Base-by-base conservation (phyloP, 30 jellyfish, hydroid and myxozoan genomes). In the Catostylus mosaicus region DNA sequence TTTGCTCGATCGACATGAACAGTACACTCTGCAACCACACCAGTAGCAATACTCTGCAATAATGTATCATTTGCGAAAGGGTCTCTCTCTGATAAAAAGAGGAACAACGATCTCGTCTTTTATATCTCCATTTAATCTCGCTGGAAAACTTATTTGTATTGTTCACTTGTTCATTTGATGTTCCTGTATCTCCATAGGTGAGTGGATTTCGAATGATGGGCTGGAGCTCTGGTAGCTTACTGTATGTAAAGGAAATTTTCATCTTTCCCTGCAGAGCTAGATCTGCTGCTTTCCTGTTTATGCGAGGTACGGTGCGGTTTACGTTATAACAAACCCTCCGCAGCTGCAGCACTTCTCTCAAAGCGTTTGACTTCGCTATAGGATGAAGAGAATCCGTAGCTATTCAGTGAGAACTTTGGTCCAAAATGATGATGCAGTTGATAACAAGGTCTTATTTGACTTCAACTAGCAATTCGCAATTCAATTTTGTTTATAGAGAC, bases 111-210 rank as follows among this genome's bases (percentile, higher is more conserved):
- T 38, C 56, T n/a, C 30, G 77, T 31, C 94, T 45, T 84, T 60
- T 45, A 29, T 43, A 62, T 84, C 89, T 24, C 85, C 34, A 26
- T 59, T 30, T 47, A 32, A 18, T 46, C 88, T 60, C 19, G 88
- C 60, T 29, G 27, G 80, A 24, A 50, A 26, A 61, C 37, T 34
- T 84, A 89, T 73, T 73, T 84, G 78, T 84, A 82, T 72, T 67
- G 86, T 60, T 82, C 16, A 43, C 16, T 43, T 43, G 16, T 43
- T 43, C 54, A 43, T 43, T 6, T 6, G 54, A 0, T 43, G 16
- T 16, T 43, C 54, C 54, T 0, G 54, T 43, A 43, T 43, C 54
- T 43, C 16, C 8, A 43, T 16, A 43, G 54, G 16, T 6, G 54
- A 16, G 54, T 6, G 54, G 16, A 43, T 9, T 43, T 43, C 16